phyloP scores from a whole-genome alignment of 1,140 invertebrate genomes.

The Leptopilina boulardi region DNA sequence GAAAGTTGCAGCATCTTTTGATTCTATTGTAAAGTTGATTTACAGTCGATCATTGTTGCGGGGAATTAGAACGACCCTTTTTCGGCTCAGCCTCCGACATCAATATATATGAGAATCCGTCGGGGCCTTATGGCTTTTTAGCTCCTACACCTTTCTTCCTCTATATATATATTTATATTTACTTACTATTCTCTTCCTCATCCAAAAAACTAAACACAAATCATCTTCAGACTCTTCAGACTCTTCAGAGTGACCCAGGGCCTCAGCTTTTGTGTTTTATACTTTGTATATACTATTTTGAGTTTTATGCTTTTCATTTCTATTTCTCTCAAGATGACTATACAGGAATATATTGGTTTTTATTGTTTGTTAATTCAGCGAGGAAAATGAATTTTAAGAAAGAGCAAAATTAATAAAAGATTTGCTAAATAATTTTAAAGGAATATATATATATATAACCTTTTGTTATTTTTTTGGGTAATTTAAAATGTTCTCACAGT shows the following conservation, averaged over 20 bases:
- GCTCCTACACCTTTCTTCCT: neutral
- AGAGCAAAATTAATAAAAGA: no score
- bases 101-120: constrained; percentile 45
- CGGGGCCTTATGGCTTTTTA: constrained; percentile 36
- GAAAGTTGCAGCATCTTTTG: constrained; percentile 45
- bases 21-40: constrained; percentile 52
- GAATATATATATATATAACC: no score
- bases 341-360: neutral
- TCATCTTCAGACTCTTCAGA: constrained; percentile 56
- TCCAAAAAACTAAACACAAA: constrained; percentile 59
- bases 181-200: constrained; percentile 47
- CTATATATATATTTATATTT: neutral
- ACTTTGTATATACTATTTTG: neutral
- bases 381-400: neutral
- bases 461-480: no score
- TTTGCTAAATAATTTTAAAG: no score
- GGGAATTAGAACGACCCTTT: constrained; percentile 54
- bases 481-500: constrained; percentile 25
- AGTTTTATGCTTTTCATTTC: neutral
- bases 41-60: constrained; percentile 49
- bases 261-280: neutral
- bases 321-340: neutral
- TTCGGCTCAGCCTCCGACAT: constrained; percentile 42
- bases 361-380: neutral
- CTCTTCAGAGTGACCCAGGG: neutral